Evolutionary conservation across 2,888 invertebrate genomes (phyloP).

Genomic region (Caenorhabditis becei): DNA sequence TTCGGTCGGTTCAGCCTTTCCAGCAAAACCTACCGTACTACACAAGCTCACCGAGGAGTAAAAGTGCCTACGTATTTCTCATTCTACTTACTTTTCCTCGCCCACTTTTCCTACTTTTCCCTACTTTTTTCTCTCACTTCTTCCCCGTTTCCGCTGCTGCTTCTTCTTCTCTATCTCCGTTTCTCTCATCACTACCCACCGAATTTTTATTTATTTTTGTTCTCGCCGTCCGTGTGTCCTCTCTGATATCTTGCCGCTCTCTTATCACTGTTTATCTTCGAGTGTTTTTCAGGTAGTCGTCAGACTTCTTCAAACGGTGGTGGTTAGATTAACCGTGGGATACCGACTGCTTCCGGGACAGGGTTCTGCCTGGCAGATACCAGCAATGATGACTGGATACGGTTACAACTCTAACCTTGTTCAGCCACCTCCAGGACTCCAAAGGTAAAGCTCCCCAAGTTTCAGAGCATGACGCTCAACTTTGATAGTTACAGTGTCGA

Average conservation of each 20-base stretch:
- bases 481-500: slow-evolving; percentile 52
- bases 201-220: slow-evolving; percentile 35
- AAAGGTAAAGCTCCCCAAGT: slow-evolving; percentile 26
- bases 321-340: slow-evolving; percentile 54
- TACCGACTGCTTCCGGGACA: neutral
- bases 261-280: neutral
- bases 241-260: neutral
- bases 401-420: slow-evolving; percentile 49
- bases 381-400: slow-evolving; percentile 58
- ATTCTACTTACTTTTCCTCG: neutral
- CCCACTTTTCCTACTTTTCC: slow-evolving; percentile 1
- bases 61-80: neutral
- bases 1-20: neutral
- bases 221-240: slow-evolving; percentile 26
- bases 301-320: slow-evolving; percentile 58
- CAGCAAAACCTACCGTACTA: neutral
- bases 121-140: slow-evolving; percentile 5
- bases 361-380: neutral
- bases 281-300: slow-evolving; percentile 48
- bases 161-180: slow-evolving; percentile 5
- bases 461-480: too few relatives aligned
- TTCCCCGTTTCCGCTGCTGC: neutral
- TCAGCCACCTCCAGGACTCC: slow-evolving; percentile 45
- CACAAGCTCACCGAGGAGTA: neutral
- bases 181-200: slow-evolving; percentile 10